Conservation (phyloP, 2,113 vertebrate genomes). For the Scartelaos histophorus region DNA sequence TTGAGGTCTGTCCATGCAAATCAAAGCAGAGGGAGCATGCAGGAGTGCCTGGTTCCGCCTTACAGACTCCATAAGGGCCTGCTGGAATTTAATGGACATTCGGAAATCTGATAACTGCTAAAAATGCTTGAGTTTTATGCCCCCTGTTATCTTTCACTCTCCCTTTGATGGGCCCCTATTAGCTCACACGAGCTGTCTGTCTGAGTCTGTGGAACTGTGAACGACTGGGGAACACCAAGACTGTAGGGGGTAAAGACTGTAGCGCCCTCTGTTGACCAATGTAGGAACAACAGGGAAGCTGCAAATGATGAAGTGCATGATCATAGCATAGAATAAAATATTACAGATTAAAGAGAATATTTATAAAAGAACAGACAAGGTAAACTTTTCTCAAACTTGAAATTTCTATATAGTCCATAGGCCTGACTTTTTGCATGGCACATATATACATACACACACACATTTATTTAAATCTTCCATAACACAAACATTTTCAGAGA, state of each 20-base stretch:
- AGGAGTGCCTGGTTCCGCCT: slow-evolving; percentile 1
- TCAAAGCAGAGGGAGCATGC: slow-evolving; percentile 8
- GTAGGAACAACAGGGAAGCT: neutral
- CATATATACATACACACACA: too few species aligned
- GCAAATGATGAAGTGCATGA: neutral
- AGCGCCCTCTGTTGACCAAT: slow-evolving; percentile 45
- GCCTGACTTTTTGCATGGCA: too few species aligned
- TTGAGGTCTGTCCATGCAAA: slow-evolving; percentile 30
- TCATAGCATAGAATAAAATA: neutral
- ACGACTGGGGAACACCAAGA: neutral
- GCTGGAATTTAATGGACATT: slow-evolving; percentile 11
- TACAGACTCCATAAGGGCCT: slow-evolving; percentile 24
- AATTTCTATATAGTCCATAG: too few species aligned
- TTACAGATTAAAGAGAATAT: neutral
- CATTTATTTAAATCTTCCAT: too few species aligned
- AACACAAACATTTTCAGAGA: too few species aligned
- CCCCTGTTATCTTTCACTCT: neutral
- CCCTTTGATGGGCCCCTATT: slow-evolving; percentile 3
- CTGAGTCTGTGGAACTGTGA: neutral
- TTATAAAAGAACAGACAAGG: neutral
- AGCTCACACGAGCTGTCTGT: neutral
- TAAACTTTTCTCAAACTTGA: too few species aligned
- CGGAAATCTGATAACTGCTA: neutral
- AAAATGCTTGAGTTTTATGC: neutral
- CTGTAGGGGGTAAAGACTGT: slow-evolving; percentile 10